A percentile compares a stretch with the other conserved stretches of the same genome.
These are phyloP conservation scores for Alloplasta piceator DNA, from an alignment of 2,888 invertebrate genomes.

Conservation along the genomic window DNA sequence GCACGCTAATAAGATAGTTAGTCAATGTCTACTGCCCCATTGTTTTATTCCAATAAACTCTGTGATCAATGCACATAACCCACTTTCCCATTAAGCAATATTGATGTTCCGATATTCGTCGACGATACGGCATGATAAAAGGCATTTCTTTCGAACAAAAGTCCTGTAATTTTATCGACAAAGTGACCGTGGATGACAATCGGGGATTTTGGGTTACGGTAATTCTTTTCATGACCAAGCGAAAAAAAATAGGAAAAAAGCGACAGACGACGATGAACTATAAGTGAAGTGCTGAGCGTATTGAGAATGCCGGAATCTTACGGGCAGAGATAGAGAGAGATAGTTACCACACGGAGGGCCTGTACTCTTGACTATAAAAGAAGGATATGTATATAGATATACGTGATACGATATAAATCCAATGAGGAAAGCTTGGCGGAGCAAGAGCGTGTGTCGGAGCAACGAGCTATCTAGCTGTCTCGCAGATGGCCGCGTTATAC, in stretches of 20 bases:
- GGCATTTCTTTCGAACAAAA: neutral
- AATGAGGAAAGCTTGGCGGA: constrained; percentile 54
- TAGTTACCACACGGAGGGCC: neutral
- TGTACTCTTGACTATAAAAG: constrained; percentile 33
- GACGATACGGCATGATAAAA: neutral
- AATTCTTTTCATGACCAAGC: neutral
- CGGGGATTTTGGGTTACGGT: neutral
- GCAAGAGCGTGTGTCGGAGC: constrained; percentile 62
- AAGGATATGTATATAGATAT: constrained; percentile 29
- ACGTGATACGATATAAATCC: constrained; percentile 7
- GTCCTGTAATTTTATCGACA: neutral
- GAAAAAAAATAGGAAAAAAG: neutral
- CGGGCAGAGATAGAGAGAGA: neutral
- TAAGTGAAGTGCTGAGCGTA: neutral
- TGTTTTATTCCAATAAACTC: no score
- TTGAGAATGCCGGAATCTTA: constrained; percentile 5
- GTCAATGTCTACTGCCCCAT: no score
- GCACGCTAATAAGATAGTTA: no score
- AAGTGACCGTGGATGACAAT: neutral
- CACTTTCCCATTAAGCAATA: no score
- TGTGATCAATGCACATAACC: no score
- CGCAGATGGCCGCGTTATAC: constrained; percentile 77
- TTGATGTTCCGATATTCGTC: no score
- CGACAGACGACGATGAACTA: neutral
- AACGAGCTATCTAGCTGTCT: constrained; percentile 65